Conservation (phyloP, 2,888 invertebrate species). For the Cephus pulcher region DNA sequence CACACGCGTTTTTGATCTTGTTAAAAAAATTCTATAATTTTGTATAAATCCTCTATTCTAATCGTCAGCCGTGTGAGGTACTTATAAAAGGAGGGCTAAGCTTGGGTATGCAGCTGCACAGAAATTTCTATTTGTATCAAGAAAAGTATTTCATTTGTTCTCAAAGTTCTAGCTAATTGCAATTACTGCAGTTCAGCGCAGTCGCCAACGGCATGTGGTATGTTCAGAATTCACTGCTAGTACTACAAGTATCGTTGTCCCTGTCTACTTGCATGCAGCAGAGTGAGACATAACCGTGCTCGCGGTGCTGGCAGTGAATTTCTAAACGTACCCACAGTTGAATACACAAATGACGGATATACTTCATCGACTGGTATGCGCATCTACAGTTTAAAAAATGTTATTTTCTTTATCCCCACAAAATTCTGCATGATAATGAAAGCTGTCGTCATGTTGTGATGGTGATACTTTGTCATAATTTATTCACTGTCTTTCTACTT, state of each 20-base stretch:
- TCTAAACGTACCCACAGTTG: too few species aligned
- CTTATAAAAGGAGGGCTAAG: neutral
- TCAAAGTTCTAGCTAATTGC: neutral
- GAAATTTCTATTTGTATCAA: neutral
- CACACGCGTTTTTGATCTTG: neutral
- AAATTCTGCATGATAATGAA: neutral
- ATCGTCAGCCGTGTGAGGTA: neutral
- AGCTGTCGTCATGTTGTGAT: neutral
- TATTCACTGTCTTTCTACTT: neutral
- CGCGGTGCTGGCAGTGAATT: too few species aligned
- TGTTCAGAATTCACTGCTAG: too few species aligned
- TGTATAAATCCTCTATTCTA: neutral
- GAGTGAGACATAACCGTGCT: too few species aligned
- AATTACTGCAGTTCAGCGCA: neutral
- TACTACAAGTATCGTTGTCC: too few species aligned
- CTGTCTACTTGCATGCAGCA: too few species aligned
- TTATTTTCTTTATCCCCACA: neutral
- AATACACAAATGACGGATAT: too few species aligned
- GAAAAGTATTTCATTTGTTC: neutral
- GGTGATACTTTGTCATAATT: neutral
- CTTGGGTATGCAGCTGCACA: neutral
- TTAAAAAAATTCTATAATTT: neutral
- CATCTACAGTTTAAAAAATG: too few species aligned
- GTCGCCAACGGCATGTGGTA: too few species aligned
- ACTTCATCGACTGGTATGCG: too few species aligned